These are phyloP conservation scores for Xyrauchen texanus DNA, from an alignment of 2,113 vertebrate species.

Conservation along the genomic window DNA sequence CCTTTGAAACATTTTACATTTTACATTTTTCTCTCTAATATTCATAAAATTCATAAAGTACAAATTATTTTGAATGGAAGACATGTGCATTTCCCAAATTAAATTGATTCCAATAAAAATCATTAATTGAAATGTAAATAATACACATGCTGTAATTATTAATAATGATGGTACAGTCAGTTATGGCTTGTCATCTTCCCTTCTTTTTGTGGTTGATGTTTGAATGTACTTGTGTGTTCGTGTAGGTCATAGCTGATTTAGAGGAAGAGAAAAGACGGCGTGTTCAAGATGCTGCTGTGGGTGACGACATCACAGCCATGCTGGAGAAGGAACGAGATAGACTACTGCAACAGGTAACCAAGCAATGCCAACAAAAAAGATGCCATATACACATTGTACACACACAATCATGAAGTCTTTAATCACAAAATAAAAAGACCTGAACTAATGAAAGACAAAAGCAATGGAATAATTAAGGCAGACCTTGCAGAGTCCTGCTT, in stretches of 20 bases:
- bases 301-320: constrained; percentile 90
- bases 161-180: too few relatives aligned
- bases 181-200: too few relatives aligned
- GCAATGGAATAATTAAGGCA: neutral
- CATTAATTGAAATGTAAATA: too few relatives aligned
- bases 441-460: neutral
- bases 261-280: constrained; percentile 87
- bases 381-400: constrained; percentile 35
- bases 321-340: constrained; percentile 90
- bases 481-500: too few relatives aligned
- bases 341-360: constrained; percentile 89
- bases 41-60: too few relatives aligned
- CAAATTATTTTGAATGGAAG: too few relatives aligned
- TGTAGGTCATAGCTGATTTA: constrained; percentile 91
- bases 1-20: too few relatives aligned
- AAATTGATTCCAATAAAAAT: too few relatives aligned
- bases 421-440: neutral
- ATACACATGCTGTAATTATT: neutral
- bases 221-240: constrained; percentile 29
- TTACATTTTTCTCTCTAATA: too few relatives aligned
- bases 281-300: constrained; percentile 85
- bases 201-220: neutral
- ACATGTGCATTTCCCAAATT: too few relatives aligned
- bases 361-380: constrained; percentile 41
- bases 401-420: constrained; percentile 36